A percentile compares a stretch with the other conserved stretches of the same genome.
These are phyloP conservation scores for Anguilla japonica DNA, from an alignment of 2,113 vertebrate species.

Conservation along the genomic window DNA sequence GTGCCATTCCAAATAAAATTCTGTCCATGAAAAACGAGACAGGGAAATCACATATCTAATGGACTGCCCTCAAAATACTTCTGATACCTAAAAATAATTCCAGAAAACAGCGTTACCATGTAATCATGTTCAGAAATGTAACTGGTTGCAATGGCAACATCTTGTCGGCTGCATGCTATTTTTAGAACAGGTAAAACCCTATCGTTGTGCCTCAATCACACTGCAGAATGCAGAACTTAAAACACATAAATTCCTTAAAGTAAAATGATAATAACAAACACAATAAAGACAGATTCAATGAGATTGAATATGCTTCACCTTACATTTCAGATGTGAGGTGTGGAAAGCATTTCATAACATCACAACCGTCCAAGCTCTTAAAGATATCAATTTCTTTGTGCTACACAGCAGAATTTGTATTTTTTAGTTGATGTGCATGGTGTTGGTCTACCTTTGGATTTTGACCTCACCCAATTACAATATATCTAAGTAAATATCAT, in stretches of 20 bases:
- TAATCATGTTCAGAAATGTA: neutral
- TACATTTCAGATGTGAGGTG: neutral
- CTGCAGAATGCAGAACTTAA: neutral
- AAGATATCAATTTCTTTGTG: neutral
- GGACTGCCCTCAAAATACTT: neutral
- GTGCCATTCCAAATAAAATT: slow-evolving; percentile 13
- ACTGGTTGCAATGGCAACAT: neutral
- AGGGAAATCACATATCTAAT: slow-evolving; percentile 1
- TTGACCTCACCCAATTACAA: neutral
- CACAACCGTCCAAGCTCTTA: neutral
- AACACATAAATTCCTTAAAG: neutral
- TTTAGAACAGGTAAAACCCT: neutral
- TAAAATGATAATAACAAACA: neutral
- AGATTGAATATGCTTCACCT: neutral
- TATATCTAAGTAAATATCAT: neutral
- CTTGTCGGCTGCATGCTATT: neutral
- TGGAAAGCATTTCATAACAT: neutral
- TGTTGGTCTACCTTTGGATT: neutral
- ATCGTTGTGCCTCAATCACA: neutral
- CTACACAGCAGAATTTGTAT: neutral
- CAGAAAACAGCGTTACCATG: neutral
- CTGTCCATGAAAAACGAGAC: neutral
- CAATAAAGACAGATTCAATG: neutral
- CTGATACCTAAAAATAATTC: slow-evolving; percentile 4
- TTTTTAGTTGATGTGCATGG: neutral